Evolutionary conservation across 2,797 vertebrate genomes (phyloP), one percentile per base, ranked within the genome.

Genomic region (Gambelia wislizenii): DNA sequence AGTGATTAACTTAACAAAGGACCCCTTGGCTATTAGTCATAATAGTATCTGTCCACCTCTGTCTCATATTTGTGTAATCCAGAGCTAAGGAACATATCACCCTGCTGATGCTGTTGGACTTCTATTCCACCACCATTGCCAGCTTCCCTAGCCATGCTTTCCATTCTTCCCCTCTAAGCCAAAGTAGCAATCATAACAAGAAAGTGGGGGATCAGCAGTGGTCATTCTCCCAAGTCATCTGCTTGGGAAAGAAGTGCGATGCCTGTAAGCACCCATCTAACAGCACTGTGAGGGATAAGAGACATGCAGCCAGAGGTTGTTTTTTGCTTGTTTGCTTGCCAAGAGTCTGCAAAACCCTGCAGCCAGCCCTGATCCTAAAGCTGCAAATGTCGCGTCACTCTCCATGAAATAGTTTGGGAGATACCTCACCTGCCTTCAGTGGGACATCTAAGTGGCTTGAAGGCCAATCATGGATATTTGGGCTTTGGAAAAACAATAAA

Each of bases 401-500:
- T 33, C 59, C 64, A 16, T 14, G 13, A 2, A 54, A 61, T 8
- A 30, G 39, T 30, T 39, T 64, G 44, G 56, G 25, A 61, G 25
- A 81, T 61, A 22, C 42, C 22, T 61, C 27, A 7, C 61, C 47
- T 54, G 25, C n/a, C 22, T 56, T 74, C 49, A 56, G 14, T 84
- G 13, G 36, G 1, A 56, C 9, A 59, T 56, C 7, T 52, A 33
- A 3, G 12, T 16, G n/a, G 69, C 22, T 39, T 74, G 7, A 61
- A 39, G 39, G 69, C 74, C n/a, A 13, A 84, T 77, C 85, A 80
- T 59, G 78, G 84, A 75, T 83, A 69, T 54, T 27, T 0, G 0
- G 6, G n/a, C 49, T 90, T 75, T 30, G 0, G 0, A 39, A 78
- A 76, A 86, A n/a, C n/a, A n/a, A 13, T 0, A 0, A 30, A 47